phyloP scores from a whole-genome alignment of 2,113 vertebrate species.

The Clarias macrocephalus region DNA sequence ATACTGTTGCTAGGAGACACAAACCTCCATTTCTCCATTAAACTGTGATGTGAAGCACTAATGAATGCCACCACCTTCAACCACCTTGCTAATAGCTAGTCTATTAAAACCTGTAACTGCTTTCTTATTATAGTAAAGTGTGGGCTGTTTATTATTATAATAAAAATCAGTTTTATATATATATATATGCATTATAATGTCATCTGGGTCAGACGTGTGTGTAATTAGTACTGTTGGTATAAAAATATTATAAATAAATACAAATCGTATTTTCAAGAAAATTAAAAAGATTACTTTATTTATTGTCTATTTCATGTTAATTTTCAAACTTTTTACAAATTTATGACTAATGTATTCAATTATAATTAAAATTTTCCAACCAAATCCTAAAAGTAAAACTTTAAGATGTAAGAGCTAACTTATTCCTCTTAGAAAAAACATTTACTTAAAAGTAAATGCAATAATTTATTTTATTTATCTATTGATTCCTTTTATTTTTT shows the following conservation, averaged over 20 bases:
- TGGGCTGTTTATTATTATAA: conserved; percentile 15
- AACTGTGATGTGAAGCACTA: conserved; percentile 44
- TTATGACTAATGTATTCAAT: too few relatives aligned
- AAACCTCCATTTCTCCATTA: conserved; percentile 37
- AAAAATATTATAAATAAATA: not conserved
- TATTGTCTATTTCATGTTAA: not conserved
- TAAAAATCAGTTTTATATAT: not conserved
- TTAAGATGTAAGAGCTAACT: not conserved
- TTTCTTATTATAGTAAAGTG: conserved; percentile 38
- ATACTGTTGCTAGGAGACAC: conserved; percentile 49
- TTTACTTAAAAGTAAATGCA: not conserved
- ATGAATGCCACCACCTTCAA: conserved; percentile 54
- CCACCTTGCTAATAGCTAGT: conserved; percentile 36
- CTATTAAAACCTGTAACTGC: conserved; percentile 40
- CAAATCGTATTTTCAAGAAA: not conserved
- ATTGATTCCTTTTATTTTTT: not conserved
- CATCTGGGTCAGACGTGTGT: not conserved
- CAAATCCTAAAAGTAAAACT: too few relatives aligned
- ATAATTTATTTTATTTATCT: not conserved
- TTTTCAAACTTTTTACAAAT: not conserved
- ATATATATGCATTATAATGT: not conserved
- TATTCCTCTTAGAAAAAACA: not conserved
- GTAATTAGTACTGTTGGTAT: not conserved
- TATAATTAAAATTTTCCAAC: too few relatives aligned
- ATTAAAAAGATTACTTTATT: not conserved